Percentiles rank a stretch among this genome's conserved stretches.
Conservation (phyloP, 92 coral and sea anemone species). For the Plumapathes pennacea region DNA sequence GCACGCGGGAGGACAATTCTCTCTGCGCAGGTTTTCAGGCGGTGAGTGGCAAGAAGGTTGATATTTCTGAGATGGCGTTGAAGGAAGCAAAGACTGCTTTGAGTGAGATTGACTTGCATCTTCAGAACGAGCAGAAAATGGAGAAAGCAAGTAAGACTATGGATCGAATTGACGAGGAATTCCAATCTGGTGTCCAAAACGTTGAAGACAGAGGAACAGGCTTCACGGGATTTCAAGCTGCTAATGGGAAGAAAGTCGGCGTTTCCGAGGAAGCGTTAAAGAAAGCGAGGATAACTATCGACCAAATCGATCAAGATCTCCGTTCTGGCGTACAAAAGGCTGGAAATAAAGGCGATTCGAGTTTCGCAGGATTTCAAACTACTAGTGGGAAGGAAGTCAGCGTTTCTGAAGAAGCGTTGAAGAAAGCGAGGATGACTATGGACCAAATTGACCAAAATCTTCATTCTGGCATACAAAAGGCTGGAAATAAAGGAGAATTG, state of each 20-base stretch:
- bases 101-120: neutral
- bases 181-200: neutral
- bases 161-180: neutral
- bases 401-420: slow-evolving; percentile 53
- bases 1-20: neutral
- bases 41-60: slow-evolving; percentile 37
- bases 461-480: neutral
- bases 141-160: slow-evolving; percentile 34
- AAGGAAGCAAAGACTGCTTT: no score
- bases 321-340: neutral
- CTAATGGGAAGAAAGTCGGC: slow-evolving; percentile 42
- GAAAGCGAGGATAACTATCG: slow-evolving; percentile 41
- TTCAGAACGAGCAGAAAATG: neutral
- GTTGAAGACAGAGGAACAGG: neutral
- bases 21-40: slow-evolving; percentile 6
- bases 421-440: slow-evolving; percentile 42
- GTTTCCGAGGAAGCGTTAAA: slow-evolving; percentile 63
- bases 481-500: neutral
- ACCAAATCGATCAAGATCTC: neutral
- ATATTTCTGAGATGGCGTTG: slow-evolving; percentile 1
- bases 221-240: slow-evolving; percentile 17
- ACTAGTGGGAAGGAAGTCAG: slow-evolving; percentile 54
- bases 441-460: neutral
- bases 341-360: no score
- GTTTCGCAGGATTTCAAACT: slow-evolving; percentile 51